A percentile compares a stretch with the other conserved stretches of the same genome.
These are phyloP conservation scores for Rhinoraja longicauda DNA, from an alignment of 2,797 vertebrate species.

Conservation along the genomic window DNA sequence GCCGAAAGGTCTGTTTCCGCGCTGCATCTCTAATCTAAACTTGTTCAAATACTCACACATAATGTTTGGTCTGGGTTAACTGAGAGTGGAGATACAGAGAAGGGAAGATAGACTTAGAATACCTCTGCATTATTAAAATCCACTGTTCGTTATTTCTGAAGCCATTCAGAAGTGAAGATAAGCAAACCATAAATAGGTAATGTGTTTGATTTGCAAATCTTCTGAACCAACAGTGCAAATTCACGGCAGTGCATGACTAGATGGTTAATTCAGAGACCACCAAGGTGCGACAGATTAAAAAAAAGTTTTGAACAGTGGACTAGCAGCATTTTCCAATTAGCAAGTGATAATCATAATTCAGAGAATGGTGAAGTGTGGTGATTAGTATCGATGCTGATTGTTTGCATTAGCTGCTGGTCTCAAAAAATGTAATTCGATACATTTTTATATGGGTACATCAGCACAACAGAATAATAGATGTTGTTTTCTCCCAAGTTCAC, in stretches of 20 bases:
- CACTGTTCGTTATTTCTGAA: conserved; percentile 6
- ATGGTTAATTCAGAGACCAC: neutral
- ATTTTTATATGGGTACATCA: neutral
- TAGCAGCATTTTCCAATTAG: neutral
- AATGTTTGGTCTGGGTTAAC: neutral
- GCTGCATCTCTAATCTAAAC: no score
- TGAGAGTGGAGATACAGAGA: neutral
- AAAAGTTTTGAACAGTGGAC: neutral
- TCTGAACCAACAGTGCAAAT: neutral
- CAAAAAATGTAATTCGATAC: neutral
- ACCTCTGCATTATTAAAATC: neutral
- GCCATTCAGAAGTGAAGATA: neutral
- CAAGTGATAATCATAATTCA: neutral
- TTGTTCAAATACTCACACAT: neutral
- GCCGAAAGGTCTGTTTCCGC: no score
- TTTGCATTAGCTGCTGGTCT: neutral
- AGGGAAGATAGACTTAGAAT: neutral
- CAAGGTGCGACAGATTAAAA: neutral
- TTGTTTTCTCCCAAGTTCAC: no score
- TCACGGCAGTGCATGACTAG: neutral
- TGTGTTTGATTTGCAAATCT: neutral
- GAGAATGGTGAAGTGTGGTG: neutral
- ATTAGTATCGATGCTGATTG: neutral
- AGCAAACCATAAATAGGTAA: no score
- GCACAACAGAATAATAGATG: neutral